Evolutionary conservation across 2,113 vertebrate species (phyloP).

Genomic region (Donacobius atricapilla): DNA sequence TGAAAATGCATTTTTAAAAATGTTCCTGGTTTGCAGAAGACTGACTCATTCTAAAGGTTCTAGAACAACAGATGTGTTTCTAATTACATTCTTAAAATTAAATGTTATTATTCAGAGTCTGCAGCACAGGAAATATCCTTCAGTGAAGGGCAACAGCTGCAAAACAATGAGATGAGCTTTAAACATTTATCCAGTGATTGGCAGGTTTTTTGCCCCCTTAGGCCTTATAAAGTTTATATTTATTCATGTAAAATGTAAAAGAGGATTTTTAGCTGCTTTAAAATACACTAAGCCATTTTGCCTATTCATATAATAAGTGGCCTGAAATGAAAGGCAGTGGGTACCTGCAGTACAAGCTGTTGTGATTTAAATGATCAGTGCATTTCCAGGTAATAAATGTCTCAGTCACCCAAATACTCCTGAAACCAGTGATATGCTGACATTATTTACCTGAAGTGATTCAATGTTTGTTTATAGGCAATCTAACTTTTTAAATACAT

Average conservation of each 20-base stretch:
- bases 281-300: not conserved
- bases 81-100: conserved; percentile 66
- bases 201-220: not conserved
- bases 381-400: not conserved
- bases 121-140: conserved; percentile 48
- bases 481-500: not conserved
- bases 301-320: not conserved
- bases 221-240: conserved; percentile 43
- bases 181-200: conserved; percentile 51
- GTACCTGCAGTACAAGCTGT: not conserved
- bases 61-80: conserved; percentile 62
- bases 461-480: not conserved
- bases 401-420: not conserved
- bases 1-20: not conserved
- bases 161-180: conserved; percentile 67
- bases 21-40: not conserved
- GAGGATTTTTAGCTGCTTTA: not conserved
- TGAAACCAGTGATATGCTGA: not conserved
- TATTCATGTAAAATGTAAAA: conserved; percentile 45
- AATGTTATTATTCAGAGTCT: conserved; percentile 46
- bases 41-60: not conserved
- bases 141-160: conserved; percentile 61
- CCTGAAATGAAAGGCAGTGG: not conserved
- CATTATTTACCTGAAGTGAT: not conserved
- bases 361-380: not conserved